Conservation (phyloP, 2,113 vertebrate species). For the Psephotus haematonotus region DNA sequence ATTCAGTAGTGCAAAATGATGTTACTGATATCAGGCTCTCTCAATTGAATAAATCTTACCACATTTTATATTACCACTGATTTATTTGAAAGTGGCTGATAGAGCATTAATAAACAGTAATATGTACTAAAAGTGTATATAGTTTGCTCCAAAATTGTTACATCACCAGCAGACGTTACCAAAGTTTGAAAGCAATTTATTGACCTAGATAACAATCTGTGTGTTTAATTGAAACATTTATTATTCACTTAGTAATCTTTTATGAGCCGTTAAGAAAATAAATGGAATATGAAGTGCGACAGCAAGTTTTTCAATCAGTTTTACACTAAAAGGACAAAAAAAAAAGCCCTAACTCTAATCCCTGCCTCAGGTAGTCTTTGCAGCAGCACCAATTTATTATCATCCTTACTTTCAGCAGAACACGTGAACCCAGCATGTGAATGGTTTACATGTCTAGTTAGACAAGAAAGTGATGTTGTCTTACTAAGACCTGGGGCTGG, state of each 20-base stretch:
- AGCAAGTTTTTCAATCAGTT: conserved; percentile 1
- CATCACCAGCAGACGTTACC: neutral
- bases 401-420: neutral
- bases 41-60: neutral
- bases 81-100: neutral
- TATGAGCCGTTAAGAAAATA: conserved; percentile 31
- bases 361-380: conserved; percentile 25
- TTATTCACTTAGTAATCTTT: conserved; percentile 31
- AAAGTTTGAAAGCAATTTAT: conserved; percentile 11
- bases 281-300: conserved; percentile 30
- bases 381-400: neutral
- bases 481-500: neutral
- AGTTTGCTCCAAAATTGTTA: neutral
- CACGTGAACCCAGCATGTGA: neutral
- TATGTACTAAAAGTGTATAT: neutral
- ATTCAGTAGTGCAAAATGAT: neutral
- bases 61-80: neutral
- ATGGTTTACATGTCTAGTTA: neutral
- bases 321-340: conserved; percentile 23
- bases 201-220: conserved; percentile 46
- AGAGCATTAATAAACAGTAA: neutral
- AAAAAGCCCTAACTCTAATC: neutral
- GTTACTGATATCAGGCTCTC: neutral
- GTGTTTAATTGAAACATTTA: conserved; percentile 49
- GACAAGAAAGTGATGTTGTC: neutral